Evolutionary conservation across 2,113 vertebrate genomes (phyloP).

Genomic region (Halichoeres trimaculatus): DNA sequence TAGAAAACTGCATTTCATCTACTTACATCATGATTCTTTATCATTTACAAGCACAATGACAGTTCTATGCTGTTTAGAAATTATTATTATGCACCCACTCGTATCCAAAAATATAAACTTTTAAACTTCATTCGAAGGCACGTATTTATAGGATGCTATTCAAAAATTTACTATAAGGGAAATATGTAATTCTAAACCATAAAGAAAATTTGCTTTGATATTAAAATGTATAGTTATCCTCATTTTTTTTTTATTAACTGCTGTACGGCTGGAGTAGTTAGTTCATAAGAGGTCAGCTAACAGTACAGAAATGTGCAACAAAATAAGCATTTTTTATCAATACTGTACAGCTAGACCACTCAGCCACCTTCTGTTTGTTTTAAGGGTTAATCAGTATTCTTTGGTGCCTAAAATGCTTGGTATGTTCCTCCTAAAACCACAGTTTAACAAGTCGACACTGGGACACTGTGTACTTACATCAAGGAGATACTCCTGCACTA

Average conservation of each 20-base stretch:
- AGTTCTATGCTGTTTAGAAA: too few relatives aligned
- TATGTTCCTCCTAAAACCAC: neutral
- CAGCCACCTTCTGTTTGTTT: neutral
- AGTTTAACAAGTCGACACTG: neutral
- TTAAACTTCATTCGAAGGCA: too few relatives aligned
- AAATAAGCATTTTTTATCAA: too few relatives aligned
- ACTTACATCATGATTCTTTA: too few relatives aligned
- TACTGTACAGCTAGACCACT: too few relatives aligned
- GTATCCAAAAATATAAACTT: too few relatives aligned
- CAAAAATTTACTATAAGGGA: neutral
- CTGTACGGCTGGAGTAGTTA: neutral
- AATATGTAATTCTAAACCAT: neutral
- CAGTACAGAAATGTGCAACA: too few relatives aligned
- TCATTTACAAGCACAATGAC: too few relatives aligned
- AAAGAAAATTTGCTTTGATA: neutral
- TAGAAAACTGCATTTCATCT: neutral
- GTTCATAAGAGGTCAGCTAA: neutral
- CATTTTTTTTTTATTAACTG: neutral
- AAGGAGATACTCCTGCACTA: constrained; percentile 96
- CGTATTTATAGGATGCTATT: neutral
- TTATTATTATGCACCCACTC: too few relatives aligned
- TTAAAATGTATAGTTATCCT: neutral
- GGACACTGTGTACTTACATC: constrained; percentile 86
- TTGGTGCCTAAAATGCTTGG: neutral
- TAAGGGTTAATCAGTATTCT: neutral